Base-by-base conservation (phyloP, 2,888 invertebrate species). In the Conus canariensis region DNA sequence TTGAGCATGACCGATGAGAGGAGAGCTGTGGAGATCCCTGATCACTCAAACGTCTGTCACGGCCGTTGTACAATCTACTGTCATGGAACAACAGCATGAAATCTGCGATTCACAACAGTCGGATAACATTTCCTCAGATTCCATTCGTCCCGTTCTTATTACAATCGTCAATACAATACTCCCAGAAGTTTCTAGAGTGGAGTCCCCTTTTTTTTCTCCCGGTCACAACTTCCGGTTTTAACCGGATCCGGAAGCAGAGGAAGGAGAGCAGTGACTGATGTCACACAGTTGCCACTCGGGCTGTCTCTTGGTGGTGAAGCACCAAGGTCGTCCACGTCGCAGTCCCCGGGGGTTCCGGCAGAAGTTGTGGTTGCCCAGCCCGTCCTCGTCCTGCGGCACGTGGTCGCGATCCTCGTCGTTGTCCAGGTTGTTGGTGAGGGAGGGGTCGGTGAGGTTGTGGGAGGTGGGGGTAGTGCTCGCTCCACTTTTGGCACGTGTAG, bases 271-370 rank as follows among this genome's bases (percentile, higher is more conserved):
- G 22, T 93, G 88, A 25, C 91, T 92, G n/a, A 96, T 91, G 86
- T 95, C 94, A 93, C 96, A 96, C 91, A 95, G 95, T 87, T 95
- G 94, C 96, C 96, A 96, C 60, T 92, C 93, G 59, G 91, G 92
- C 4, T 91, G 91, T 16, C 80, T 86, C 87, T 94, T 94, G 8
- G 94, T 93, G 8, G 95, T 95, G 93, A 96, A 97, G 92, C 97
- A 97, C 97, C 97, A 97, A 0, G 97, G 97, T 60, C 96, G 96
- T 93, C 93, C 95, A 83, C 94, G 91, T 93, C 96, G 95, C 10
- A 91, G 70, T 8, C 94, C 93, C n/a, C 94, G 93, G 0, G 97
- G 97, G 94, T 97, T 97, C 88, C 97, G 96, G 93, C 97, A 97
- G 94, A 96, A 97, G 94, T 97, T 97, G 93, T 97, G 97, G 12